Evolutionary conservation across 2,888 invertebrate species (phyloP).

Genomic region (Hirtodrosophila cameraria): DNA sequence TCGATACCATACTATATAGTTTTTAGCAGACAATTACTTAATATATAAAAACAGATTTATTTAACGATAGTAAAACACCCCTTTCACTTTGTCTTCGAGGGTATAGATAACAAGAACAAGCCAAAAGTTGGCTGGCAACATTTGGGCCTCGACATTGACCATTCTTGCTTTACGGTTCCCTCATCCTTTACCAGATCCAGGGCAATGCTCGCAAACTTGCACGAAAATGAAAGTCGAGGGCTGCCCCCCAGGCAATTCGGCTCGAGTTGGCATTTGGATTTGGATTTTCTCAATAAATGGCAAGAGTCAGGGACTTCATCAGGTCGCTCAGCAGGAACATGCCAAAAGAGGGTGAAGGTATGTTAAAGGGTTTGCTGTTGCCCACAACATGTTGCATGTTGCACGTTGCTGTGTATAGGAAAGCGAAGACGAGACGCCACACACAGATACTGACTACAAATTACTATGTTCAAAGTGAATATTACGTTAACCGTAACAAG

Average conservation of each 20-base stretch:
- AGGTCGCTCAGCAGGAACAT: no score
- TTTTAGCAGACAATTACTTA: no score
- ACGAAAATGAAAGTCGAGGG: slow-evolving; percentile 9
- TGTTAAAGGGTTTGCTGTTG: slow-evolving; percentile 38
- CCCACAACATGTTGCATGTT: slow-evolving; percentile 44
- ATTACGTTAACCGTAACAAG: slow-evolving; percentile 66
- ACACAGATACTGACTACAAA: slow-evolving; percentile 24
- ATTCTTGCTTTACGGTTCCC: no score
- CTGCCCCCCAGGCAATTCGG: no score
- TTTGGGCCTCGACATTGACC: slow-evolving; percentile 40
- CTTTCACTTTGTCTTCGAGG: no score
- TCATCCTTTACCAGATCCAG: no score
- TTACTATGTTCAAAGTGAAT: slow-evolving; percentile 68
- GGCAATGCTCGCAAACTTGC: slow-evolving; percentile 18
- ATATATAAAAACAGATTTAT: no score
- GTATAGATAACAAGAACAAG: slow-evolving; percentile 7
- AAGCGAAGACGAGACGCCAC: slow-evolving; percentile 1
- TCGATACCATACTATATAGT: no score
- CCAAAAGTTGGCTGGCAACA: slow-evolving; percentile 42
- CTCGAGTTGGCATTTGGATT: slow-evolving; percentile 16
- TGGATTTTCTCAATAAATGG: slow-evolving; percentile 29
- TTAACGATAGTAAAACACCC: no score
- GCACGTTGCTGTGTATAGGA: neutral
- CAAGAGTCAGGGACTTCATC: slow-evolving; percentile 2
- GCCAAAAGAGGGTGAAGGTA: neutral